Conservation (phyloP, 1,140 invertebrate genomes). For the Steinernema feltiae region DNA sequence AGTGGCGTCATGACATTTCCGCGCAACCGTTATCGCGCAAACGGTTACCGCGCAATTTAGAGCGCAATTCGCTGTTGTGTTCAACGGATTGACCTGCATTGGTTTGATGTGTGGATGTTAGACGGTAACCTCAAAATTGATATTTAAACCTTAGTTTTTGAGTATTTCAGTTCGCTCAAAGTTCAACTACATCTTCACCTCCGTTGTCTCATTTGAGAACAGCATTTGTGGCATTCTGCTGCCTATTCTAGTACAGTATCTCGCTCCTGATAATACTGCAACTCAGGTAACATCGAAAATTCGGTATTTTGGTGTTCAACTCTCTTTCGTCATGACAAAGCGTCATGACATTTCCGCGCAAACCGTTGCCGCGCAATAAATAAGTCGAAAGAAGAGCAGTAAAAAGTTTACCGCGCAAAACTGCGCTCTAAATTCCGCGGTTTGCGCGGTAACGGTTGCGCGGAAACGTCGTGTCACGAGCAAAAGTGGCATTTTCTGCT, state of each 20-base stretch:
- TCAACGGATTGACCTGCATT: conserved; percentile 14
- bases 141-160: no score
- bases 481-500: no score
- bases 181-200: conserved; percentile 22
- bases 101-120: conserved; percentile 21
- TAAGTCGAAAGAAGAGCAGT: no score
- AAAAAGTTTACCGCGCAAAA: no score
- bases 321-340: not conserved
- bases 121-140: conserved; percentile 19
- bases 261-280: conserved; percentile 23
- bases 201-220: conserved; percentile 20
- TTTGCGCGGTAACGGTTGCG: no score
- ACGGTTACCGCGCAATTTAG: no score
- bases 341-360: no score
- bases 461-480: no score
- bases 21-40: no score
- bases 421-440: no score
- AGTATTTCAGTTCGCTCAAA: conserved; percentile 25
- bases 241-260: conserved; percentile 15
- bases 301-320: not conserved
- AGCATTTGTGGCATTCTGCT: conserved; percentile 23
- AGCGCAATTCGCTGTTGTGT: conserved; percentile 23
- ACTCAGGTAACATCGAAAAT: conserved; percentile 7
- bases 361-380: no score
- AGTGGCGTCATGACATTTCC: no score